Base-by-base conservation (phyloP, 1,140 invertebrate species). In the Mycetomoellerius zeteki region DNA sequence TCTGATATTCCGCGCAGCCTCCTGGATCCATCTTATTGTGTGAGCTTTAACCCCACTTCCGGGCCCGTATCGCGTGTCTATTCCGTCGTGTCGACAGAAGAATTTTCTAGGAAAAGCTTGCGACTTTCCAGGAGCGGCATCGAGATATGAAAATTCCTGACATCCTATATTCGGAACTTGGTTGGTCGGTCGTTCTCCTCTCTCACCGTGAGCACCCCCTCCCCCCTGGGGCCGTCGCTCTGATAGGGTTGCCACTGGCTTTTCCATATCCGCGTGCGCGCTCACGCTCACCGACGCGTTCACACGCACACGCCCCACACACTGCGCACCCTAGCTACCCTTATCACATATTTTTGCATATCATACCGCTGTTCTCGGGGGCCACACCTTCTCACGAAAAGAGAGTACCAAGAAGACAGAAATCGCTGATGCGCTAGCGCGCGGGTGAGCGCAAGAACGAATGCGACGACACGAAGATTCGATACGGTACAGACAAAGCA, bases 331-430 rank as follows among this genome's bases (percentile, higher is more conserved):
- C 87, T 71, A 91, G 86, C 91, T 80, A 90, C 87, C 86, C 92
- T 93, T 93, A 93, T 93, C 92, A 92, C 91, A 92, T 93, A 93
- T 93, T 92, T 93, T 93, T 93, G 92, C 92, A 93, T 93, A 93
- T 93, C 92, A 91, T 93, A 92, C 90, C 91, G 86, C 86, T 91
- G 85, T 89, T 89, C 89, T 88, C 88, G 81, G 87, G 65, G 75
- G 86, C 86, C 89, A 87, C 91, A 90, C 90, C 89, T 85, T 88
- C 78, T 47, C 78, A 73, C 60, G 86, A 71, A 85, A 89, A 80
- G 43, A 58, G 62, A 86, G 69, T 56, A 85, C 71, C 81, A 84
- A 82, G 64, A 86, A 86, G 88, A 90, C 69, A 78, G 67, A 89
- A 89, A 89, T 89, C 75, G 88, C 88, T 81, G 77, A 81, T 81